Evolutionary conservation across 2,888 invertebrate genomes (phyloP).

Genomic region (Orchesella flavescens): DNA sequence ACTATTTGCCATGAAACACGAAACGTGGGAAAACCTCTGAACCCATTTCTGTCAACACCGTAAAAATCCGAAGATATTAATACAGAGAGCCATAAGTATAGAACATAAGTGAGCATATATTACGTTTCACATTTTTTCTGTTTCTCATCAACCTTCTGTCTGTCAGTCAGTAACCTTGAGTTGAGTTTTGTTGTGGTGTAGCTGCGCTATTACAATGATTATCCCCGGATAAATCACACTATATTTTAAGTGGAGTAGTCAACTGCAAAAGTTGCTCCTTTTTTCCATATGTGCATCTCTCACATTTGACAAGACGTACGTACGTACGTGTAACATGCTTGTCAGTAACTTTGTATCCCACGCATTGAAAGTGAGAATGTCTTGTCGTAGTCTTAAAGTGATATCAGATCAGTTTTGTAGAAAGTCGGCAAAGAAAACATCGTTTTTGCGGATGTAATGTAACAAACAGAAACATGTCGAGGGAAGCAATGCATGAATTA

Average conservation of each 20-base stretch:
- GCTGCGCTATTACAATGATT: conserved; percentile 17
- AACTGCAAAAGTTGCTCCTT: conserved; percentile 3
- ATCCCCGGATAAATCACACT: conserved; percentile 19
- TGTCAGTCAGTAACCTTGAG: conserved; percentile 27
- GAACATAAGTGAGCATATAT: neutral
- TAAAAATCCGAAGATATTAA: conserved; percentile 44
- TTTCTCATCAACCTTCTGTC: neutral
- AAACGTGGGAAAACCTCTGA: conserved; percentile 55
- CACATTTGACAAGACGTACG: no score
- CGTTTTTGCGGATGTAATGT: no score
- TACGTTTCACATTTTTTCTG: neutral
- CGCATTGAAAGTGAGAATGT: no score
- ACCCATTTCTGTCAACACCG: conserved; percentile 53
- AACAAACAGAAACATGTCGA: no score
- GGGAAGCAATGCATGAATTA: no score
- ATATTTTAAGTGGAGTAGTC: conserved; percentile 1
- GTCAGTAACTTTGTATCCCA: no score
- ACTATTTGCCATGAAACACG: neutral
- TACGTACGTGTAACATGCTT: no score
- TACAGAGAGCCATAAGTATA: no score
- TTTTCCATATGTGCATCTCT: neutral
- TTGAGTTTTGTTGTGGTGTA: neutral
- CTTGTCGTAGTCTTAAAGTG: no score
- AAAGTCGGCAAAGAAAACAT: no score
- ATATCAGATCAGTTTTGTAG: no score